A percentile compares a stretch with the other conserved stretches of the same genome.
phyloP scores from a whole-genome alignment of 2,888 invertebrate species.

The Chrysina gloriosa region DNA sequence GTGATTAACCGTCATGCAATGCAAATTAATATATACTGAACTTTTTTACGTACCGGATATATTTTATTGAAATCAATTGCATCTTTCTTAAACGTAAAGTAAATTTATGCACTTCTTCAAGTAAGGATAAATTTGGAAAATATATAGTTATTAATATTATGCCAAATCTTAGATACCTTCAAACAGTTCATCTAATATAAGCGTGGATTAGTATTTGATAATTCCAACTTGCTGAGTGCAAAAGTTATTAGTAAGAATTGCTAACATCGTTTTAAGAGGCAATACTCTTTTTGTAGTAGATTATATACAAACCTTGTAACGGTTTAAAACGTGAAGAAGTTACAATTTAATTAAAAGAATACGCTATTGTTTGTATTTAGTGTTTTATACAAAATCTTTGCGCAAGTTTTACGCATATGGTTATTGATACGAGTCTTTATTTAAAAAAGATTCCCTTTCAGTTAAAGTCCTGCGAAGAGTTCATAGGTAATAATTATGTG shows the following conservation, averaged over 20 bases:
- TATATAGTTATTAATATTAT: too few species aligned
- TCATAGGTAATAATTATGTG: neutral
- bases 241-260: neutral
- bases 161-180: too few species aligned
- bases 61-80: too few species aligned
- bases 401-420: neutral
- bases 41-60: too few species aligned
- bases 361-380: constrained; percentile 6
- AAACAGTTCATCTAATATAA: too few species aligned
- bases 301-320: constrained; percentile 29
- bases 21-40: neutral
- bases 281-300: constrained; percentile 2
- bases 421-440: neutral
- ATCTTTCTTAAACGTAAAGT: too few species aligned
- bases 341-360: constrained; percentile 29
- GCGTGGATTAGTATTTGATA: too few species aligned
- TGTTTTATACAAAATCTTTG: constrained; percentile 7
- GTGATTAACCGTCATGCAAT: neutral
- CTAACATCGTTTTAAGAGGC: too few species aligned
- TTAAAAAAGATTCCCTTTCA: too few species aligned
- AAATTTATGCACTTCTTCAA: too few species aligned
- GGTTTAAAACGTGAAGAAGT: constrained; percentile 4
- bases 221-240: neutral
- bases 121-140: too few species aligned
- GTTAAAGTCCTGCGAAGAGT: too few species aligned